These are phyloP conservation scores for Pelvicachromis taeniatus DNA, from an alignment of 2,113 vertebrate genomes.

Conservation along the genomic window DNA sequence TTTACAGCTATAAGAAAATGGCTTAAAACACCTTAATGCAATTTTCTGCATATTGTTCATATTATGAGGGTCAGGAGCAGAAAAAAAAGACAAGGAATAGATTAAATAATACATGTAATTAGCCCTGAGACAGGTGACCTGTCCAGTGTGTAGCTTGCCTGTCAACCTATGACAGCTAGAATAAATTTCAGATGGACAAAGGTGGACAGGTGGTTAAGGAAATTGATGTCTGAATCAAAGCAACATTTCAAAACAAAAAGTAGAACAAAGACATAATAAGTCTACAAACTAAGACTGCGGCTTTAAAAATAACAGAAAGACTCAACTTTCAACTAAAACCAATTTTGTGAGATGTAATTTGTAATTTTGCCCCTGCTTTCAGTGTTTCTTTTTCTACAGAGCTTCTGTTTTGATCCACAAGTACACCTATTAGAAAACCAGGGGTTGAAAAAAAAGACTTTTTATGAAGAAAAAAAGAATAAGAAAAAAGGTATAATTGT, in stretches of 20 bases:
- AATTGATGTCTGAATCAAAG: neutral
- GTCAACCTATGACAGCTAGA: neutral
- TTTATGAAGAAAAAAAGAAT: neutral
- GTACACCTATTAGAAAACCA: neutral
- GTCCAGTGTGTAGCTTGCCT: neutral
- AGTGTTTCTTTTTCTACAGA: neutral
- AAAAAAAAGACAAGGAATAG: constrained; percentile 1
- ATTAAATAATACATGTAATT: constrained; percentile 8
- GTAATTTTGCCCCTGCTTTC: neutral
- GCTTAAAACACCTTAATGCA: constrained; percentile 5
- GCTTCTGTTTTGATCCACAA: neutral
- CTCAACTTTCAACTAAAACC: neutral
- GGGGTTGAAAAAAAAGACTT: neutral
- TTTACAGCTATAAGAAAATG: constrained; percentile 5
- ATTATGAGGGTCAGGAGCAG: neutral
- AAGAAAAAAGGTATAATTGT: neutral
- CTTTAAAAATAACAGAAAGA: neutral
- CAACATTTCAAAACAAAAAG: neutral
- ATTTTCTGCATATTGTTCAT: neutral
- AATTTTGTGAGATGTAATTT: neutral
- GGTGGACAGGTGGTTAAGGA: neutral
- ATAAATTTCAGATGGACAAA: neutral
- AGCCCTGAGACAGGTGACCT: neutral
- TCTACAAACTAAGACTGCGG: neutral
- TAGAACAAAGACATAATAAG: neutral